These are phyloP conservation scores for Agriotes lineatus DNA, from an alignment of 2,888 invertebrate genomes.

Conservation along the genomic window DNA sequence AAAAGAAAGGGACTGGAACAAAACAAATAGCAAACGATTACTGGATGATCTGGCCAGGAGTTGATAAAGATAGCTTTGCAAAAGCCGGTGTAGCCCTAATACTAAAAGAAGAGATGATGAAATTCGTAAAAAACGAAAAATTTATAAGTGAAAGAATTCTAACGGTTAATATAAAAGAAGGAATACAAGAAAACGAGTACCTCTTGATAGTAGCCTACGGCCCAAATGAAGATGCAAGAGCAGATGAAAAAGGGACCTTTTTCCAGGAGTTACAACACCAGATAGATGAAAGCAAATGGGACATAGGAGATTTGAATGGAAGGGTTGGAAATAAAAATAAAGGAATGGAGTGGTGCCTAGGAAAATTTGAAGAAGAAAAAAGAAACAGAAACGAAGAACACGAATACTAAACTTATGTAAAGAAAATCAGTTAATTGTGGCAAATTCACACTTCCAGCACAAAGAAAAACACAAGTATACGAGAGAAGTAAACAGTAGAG, in stretches of 20 bases:
- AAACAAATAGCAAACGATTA: too few species aligned
- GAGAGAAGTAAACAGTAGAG: too few species aligned
- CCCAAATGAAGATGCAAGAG: not conserved
- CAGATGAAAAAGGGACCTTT: not conserved
- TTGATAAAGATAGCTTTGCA: too few species aligned
- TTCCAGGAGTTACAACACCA: not conserved
- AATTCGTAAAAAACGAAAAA: not conserved
- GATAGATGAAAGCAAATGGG: not conserved
- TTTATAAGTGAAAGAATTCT: not conserved
- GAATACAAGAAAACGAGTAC: not conserved
- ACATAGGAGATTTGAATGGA: not conserved
- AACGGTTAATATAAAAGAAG: not conserved
- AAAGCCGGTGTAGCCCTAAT: not conserved
- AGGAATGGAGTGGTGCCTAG: too few species aligned
- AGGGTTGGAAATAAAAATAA: not conserved
- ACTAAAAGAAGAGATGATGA: not conserved
- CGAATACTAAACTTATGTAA: too few species aligned
- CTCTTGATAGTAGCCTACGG: not conserved
- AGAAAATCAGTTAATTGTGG: not conserved
- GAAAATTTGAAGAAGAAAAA: too few species aligned
- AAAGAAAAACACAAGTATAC: too few species aligned
- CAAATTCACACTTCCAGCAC: too few species aligned
- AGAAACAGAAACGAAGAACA: too few species aligned
- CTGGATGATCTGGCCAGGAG: too few species aligned
- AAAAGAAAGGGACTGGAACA: too few species aligned